Evolutionary conservation across 2,888 invertebrate genomes (phyloP).

Genomic region (Lordiphosa andalusiaca): DNA sequence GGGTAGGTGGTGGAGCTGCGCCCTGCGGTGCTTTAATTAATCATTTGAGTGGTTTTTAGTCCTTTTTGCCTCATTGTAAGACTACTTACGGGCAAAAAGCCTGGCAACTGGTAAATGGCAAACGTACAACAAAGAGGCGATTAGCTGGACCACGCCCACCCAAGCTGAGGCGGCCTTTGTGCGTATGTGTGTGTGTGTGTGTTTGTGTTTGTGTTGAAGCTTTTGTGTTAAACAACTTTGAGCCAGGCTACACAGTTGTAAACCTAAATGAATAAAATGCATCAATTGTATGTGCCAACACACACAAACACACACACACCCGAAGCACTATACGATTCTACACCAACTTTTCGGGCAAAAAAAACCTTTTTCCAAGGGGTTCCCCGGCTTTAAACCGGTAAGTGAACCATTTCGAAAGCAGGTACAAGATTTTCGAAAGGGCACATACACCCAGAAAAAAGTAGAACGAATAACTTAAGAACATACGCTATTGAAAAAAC

Average conservation of each 20-base stretch:
- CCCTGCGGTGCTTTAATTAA: conserved; percentile 70
- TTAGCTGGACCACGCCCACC: conserved; percentile 61
- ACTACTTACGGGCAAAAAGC: conserved; percentile 48
- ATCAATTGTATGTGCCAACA: conserved; percentile 25
- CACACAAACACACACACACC: conserved; percentile 8
- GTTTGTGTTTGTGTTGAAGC: conserved; percentile 27
- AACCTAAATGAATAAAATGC: conserved; percentile 57
- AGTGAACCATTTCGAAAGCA: too few species aligned
- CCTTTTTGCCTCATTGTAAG: conserved; percentile 35
- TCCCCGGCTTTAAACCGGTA: too few species aligned
- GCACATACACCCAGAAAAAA: too few species aligned
- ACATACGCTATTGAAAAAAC: too few species aligned
- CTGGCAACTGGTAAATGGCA: conserved; percentile 25
- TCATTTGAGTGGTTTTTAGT: conserved; percentile 54
- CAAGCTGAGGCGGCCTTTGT: conserved; percentile 7
- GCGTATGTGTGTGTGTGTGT: conserved; percentile 19
- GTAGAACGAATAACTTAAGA: too few species aligned
- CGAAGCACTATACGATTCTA: background rate
- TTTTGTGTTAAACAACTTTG: conserved; percentile 49
- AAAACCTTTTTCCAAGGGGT: too few species aligned
- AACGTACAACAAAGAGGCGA: conserved; percentile 59
- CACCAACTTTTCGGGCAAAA: background rate
- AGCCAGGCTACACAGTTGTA: conserved; percentile 41
- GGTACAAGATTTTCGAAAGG: too few species aligned
- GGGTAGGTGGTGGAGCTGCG: conserved; percentile 10